phyloP scores from a whole-genome alignment of 2,888 invertebrate species.

The Acrobasis consociella region DNA sequence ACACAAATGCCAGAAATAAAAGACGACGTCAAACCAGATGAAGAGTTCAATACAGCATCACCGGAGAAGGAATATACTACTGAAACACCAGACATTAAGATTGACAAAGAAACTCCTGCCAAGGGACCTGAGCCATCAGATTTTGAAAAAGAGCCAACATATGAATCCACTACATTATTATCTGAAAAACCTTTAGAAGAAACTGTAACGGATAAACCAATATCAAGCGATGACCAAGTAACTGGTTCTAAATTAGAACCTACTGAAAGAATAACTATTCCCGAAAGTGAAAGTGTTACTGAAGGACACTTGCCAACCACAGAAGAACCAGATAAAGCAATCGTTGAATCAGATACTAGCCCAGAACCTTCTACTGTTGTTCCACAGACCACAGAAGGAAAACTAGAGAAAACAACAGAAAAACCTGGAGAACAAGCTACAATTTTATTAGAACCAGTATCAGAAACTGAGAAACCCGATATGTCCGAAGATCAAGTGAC shows the following conservation, averaged over 20 bases:
- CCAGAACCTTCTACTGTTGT: slow-evolving; percentile 1
- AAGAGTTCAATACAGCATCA: slow-evolving; percentile 9
- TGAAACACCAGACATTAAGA: slow-evolving; percentile 26
- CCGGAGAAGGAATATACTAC: slow-evolving; percentile 38
- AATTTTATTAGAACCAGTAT: not conserved
- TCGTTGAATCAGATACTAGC: not conserved
- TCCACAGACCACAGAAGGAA: not conserved
- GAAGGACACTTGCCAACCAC: not conserved
- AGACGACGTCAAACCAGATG: slow-evolving; percentile 18
- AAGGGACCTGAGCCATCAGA: slow-evolving; percentile 11
- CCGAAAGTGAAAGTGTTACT: not conserved
- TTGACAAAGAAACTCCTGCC: not conserved
- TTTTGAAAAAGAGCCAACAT: slow-evolving; percentile 14
- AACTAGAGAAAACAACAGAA: not conserved
- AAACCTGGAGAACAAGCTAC: not conserved
- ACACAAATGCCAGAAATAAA: slow-evolving; percentile 23
- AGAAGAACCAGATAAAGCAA: not conserved
- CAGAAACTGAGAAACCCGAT: slow-evolving; percentile 3
- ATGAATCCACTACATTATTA: slow-evolving; percentile 3
- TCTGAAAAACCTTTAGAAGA: slow-evolving; percentile 1
- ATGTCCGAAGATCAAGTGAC: not conserved
- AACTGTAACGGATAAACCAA: not conserved
- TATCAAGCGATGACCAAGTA: not conserved
- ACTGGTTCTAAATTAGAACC: not conserved
- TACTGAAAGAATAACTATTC: not conserved